phyloP scores from a whole-genome alignment of 1,140 invertebrate genomes.

The Drosophila albomicans region DNA sequence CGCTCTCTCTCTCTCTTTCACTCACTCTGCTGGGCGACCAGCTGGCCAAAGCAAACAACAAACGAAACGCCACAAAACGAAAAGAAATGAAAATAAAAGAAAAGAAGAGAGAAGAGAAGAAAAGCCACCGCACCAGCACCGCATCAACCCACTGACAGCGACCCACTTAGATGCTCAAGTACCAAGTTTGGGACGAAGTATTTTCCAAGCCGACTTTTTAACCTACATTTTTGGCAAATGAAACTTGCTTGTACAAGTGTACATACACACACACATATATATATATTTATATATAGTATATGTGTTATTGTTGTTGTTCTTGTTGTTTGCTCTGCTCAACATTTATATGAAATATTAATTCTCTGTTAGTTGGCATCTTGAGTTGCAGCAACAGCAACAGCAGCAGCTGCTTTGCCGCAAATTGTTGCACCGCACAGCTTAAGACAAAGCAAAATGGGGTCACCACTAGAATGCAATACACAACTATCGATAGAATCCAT shows the following conservation, averaged over 20 bases:
- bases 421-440: not conserved
- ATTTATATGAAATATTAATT: constrained; percentile 51
- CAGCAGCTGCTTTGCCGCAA: not conserved
- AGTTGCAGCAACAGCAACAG: constrained; percentile 3
- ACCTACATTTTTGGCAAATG: constrained; percentile 75
- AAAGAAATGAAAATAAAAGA: too few species aligned
- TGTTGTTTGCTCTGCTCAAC: constrained; percentile 18
- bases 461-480: not conserved
- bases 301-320: constrained; percentile 15
- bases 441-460: constrained; percentile 9
- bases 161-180: constrained; percentile 51
- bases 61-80: constrained; percentile 7
- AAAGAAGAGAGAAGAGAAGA: too few species aligned
- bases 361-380: constrained; percentile 40
- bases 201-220: constrained; percentile 57
- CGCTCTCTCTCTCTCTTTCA: not conserved
- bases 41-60: constrained; percentile 15
- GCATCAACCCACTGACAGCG: constrained; percentile 20
- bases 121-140: not conserved
- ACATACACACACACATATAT: not conserved
- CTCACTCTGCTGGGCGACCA: not conserved
- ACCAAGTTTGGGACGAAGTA: constrained; percentile 33
- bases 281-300: constrained; percentile 1
- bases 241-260: constrained; percentile 38
- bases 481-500: not conserved